Evolutionary conservation across 2,113 vertebrate genomes (phyloP).

Genomic region (Cochlearius cochlearius): DNA sequence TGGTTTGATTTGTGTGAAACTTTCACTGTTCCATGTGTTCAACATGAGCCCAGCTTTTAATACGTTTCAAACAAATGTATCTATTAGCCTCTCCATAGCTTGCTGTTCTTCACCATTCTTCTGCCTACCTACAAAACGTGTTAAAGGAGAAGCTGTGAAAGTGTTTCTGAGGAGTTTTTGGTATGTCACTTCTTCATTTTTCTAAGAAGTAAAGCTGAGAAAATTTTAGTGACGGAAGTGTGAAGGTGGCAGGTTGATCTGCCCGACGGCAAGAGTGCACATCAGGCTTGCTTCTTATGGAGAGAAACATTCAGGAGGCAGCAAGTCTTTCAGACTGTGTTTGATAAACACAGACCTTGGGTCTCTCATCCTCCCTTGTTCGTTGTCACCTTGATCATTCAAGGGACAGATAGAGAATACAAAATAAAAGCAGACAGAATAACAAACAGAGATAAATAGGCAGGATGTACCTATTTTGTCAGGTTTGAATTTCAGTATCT

Average conservation of each 20-base stretch:
- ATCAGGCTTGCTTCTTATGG: background rate
- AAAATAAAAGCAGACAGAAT: background rate
- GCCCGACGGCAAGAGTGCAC: background rate
- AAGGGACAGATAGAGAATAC: background rate
- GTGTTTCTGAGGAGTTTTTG: background rate
- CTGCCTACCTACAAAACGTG: background rate
- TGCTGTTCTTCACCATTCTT: background rate
- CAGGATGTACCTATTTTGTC: background rate
- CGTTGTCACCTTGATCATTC: rapidly evolving
- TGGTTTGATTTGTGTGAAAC: background rate
- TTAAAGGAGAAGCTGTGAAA: background rate
- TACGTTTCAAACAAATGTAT: background rate
- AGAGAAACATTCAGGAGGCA: background rate
- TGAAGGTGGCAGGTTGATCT: background rate
- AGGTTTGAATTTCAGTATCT: background rate
- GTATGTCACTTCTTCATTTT: background rate
- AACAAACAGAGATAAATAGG: background rate
- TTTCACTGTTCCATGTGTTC: background rate
- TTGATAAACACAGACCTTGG: background rate
- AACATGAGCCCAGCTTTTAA: background rate
- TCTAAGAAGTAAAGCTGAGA: background rate
- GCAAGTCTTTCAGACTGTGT: background rate
- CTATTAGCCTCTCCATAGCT: background rate
- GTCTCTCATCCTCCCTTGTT: background rate
- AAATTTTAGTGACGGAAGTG: background rate